phyloP scores from a whole-genome alignment of 2,797 vertebrate species.

The Buceros bicornis region DNA sequence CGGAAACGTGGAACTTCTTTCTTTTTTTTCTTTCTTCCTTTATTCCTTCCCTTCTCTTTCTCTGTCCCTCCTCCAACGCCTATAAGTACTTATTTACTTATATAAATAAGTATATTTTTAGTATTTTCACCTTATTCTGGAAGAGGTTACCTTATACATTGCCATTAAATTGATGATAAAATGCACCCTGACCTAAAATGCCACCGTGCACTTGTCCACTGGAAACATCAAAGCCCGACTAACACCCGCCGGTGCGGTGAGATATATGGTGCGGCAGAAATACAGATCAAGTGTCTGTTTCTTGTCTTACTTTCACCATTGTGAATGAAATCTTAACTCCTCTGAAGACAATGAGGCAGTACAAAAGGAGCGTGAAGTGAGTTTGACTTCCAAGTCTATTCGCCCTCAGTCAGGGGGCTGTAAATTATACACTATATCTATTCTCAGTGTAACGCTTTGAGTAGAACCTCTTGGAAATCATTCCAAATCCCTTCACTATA shows the following conservation, averaged over 20 bases:
- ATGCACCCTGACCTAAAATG: slow-evolving; percentile 4
- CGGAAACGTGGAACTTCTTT: not conserved
- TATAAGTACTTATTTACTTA: not conserved
- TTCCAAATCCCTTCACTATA: not conserved
- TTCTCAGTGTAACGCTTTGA: not conserved
- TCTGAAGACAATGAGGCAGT: not conserved
- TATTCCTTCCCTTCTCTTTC: not conserved
- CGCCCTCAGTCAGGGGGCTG: not conserved
- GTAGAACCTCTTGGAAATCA: not conserved
- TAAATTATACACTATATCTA: not conserved
- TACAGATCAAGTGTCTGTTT: slow-evolving; percentile 31
- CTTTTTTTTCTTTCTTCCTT: not conserved
- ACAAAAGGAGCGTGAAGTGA: not conserved
- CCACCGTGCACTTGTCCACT: not conserved
- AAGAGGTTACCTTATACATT: not conserved
- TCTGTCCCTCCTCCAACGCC: not conserved
- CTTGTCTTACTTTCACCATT: slow-evolving; percentile 18
- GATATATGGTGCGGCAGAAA: slow-evolving; percentile 26
- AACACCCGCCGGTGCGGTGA: not conserved
- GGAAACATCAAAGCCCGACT: slow-evolving; percentile 45
- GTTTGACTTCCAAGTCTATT: not conserved
- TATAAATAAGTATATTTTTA: not conserved
- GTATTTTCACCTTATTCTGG: slow-evolving; percentile 22
- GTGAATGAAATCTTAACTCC: slow-evolving; percentile 28
- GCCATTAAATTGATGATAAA: slow-evolving; percentile 28